These are phyloP conservation scores for Caradrina kadenii DNA, from an alignment of 2,888 invertebrate genomes.

Conservation along the genomic window DNA sequence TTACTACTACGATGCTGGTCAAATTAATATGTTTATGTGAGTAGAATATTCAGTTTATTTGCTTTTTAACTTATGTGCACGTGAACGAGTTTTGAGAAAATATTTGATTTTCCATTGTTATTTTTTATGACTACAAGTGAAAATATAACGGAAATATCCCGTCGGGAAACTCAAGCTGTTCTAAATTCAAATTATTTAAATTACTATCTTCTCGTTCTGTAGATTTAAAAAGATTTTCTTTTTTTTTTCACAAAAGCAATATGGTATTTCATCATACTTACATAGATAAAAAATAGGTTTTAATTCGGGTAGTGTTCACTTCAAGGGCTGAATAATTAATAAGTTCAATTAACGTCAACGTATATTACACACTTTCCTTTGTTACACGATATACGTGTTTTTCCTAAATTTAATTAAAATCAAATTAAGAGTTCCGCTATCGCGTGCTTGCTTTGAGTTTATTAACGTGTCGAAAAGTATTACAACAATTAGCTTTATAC, in stretches of 20 bases:
- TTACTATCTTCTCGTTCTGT: neutral
- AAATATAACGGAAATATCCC: slow-evolving; percentile 1
- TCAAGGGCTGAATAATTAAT: slow-evolving; percentile 36
- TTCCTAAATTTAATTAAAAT: slow-evolving; percentile 51
- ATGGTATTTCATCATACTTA: slow-evolving; percentile 17
- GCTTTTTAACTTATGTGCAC: neutral
- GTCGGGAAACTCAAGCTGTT: slow-evolving; percentile 11
- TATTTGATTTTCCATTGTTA: slow-evolving; percentile 33
- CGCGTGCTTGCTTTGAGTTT: slow-evolving; percentile 51
- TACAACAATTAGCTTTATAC: slow-evolving; percentile 34
- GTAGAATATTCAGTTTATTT: slow-evolving; percentile 66
- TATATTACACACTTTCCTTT: slow-evolving; percentile 51
- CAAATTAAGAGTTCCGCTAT: slow-evolving; percentile 44
- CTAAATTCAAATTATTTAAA: slow-evolving; percentile 17
- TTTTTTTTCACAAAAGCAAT: neutral
- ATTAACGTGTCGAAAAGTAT: slow-evolving; percentile 45
- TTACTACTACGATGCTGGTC: slow-evolving; percentile 72
- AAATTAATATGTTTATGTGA: slow-evolving; percentile 85
- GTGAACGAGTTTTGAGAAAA: neutral
- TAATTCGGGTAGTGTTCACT: slow-evolving; percentile 24
- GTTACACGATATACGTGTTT: slow-evolving; percentile 43
- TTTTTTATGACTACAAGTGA: slow-evolving; percentile 17
- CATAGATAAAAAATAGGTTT: slow-evolving; percentile 7
- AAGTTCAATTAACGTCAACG: slow-evolving; percentile 39
- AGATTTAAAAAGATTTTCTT: neutral